Evolutionary conservation across 1,140 invertebrate genomes (phyloP), one percentile per base, ranked within the genome.

Genomic region (Mercenaria mercenaria): DNA sequence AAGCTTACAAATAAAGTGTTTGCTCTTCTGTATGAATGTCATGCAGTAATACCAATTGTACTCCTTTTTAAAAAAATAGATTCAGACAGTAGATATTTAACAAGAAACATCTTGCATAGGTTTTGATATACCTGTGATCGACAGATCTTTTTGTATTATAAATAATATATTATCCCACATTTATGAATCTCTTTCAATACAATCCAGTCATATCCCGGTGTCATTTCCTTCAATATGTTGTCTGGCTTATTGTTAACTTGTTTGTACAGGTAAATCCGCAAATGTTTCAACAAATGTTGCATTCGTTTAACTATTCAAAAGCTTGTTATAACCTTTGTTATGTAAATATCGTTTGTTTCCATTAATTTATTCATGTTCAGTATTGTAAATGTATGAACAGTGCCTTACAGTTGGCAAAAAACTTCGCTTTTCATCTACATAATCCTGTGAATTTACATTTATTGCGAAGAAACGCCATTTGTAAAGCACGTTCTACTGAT

Each of bases 381-480:
- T 29, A 72, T 39, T 23, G 20, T 26, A 72, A 72, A 67, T n/a
- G 61, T 32, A 67, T n/a, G 29, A 2, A 8, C 72, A 76, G 10
- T 39, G n/a, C 72, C 20, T 37, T 76, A 18, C 18, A 79, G 15
- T 79, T 15, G 37, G 50, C 56, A 82, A 61, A 29, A 61, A 59
- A 82, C 34, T 13, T 82, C 50, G 8, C 59, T 61, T 61, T 64
- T 64, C 52, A 82, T 82, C 52, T 64, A 82, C 56, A 82, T 82
- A 82, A 82, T 82, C 79, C 79, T 8, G 20, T 39, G 79, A 82
- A 82, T 82, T 50, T 79, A 79, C 32, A 34, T 50, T 41, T 34
- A 56, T 10, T 50, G 74, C 26, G 15, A 39, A 32, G 43, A 29
- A 39, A 52, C 50, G 26, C 41, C 41, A 50, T 79, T 50, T 79